These are phyloP conservation scores for Menidia beryllina DNA, from an alignment of 2,113 vertebrate genomes.

Conservation along the genomic window DNA sequence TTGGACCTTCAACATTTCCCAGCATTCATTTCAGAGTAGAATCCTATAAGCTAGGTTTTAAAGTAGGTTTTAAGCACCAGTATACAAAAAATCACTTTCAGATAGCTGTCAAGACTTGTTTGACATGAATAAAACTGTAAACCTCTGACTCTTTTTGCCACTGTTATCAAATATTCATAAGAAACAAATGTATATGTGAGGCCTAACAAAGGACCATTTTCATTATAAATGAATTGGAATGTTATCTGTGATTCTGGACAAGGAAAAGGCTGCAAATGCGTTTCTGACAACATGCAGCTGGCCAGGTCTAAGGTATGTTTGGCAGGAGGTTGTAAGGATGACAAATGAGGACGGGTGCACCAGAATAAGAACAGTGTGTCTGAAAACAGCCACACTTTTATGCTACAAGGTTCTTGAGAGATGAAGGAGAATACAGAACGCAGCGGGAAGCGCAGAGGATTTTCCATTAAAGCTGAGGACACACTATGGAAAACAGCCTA, in stretches of 20 bases:
- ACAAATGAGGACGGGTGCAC: slow-evolving; percentile 64
- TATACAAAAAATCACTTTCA: neutral
- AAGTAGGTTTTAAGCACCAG: neutral
- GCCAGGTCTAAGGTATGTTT: slow-evolving; percentile 43
- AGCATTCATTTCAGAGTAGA: neutral
- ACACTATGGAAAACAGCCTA: neutral
- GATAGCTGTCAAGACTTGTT: neutral
- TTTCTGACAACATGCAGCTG: slow-evolving; percentile 53
- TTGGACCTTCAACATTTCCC: neutral
- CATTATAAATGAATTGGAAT: neutral
- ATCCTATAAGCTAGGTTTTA: slow-evolving; percentile 2
- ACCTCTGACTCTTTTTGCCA: neutral
- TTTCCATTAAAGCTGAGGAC: slow-evolving; percentile 39
- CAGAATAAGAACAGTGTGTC: slow-evolving; percentile 58
- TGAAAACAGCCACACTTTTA: slow-evolving; percentile 55
- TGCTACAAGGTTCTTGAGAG: slow-evolving; percentile 46
- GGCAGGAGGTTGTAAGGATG: slow-evolving; percentile 69
- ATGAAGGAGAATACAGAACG: slow-evolving; percentile 46
- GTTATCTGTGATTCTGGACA: slow-evolving; percentile 10
- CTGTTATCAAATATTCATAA: neutral
- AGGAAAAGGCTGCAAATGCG: slow-evolving; percentile 45
- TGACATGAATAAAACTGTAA: neutral
- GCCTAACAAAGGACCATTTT: neutral
- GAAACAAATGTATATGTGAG: neutral
- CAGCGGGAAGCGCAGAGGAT: slow-evolving; percentile 10